Evolutionary conservation across 2,113 vertebrate genomes (phyloP), one percentile per base, ranked within the genome.

Genomic region (Catharus fuscescens): DNA sequence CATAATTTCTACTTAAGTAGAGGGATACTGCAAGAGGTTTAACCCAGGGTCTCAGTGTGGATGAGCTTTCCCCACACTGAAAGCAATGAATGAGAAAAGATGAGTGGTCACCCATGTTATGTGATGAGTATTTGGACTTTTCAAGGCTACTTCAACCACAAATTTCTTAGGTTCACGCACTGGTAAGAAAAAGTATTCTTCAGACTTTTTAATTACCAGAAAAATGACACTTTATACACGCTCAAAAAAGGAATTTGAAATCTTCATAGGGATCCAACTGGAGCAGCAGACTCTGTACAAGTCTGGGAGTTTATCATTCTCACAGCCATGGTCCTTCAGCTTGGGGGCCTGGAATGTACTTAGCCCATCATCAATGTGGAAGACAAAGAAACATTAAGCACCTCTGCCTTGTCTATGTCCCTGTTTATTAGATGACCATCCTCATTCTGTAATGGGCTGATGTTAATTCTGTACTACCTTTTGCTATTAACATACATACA

Each of bases 161-260:
- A 38, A 57, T 45, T 77, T 45, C 32, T 59, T 45, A 76, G 24
- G n/a, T 69, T 77, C 45, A 36, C 21, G n/a, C 31, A 38, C n/a
- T 45, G 54, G 26, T 29, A 42, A 40, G 26, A 72, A 82, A 83
- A 57, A 31, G 9, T 47, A 60, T 40, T 69, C 40, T 36, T 94
- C 23, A 60, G 42, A 71, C 38, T 71, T 80, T 48, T 72, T 32
- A 64, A 44, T 69, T 72, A 78, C 44, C 36, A 67, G 17, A n/a
- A 88, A 79, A 69, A 12, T 66, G 54, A 80, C 14, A 54, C 9
- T 88, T 90, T 7, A 72, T 42, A 76, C 10, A 42, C 42, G 23
- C 3, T 24, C 54, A n/a, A 80, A 34, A 93, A 78, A n/a, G 60
- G 25, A 79, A 78, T 76, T 93, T 79, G 77, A 81, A 92, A 66